Evolutionary conservation across 2,797 vertebrate genomes (phyloP).

Genomic region (Phoebastria nigripes): DNA sequence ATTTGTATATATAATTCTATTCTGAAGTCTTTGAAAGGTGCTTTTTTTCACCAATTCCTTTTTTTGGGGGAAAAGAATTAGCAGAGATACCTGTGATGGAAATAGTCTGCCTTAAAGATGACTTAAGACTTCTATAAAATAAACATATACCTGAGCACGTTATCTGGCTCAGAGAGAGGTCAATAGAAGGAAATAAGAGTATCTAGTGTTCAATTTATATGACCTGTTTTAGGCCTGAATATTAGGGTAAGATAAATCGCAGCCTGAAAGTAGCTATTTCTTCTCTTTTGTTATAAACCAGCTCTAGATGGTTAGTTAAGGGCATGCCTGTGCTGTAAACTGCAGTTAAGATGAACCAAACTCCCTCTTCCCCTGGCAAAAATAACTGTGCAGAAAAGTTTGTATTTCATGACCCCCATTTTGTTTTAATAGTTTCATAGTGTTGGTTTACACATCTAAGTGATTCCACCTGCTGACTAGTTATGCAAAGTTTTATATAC

Average conservation of each 20-base stretch:
- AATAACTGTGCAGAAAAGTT: background rate
- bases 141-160: background rate
- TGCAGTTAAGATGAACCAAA: background rate
- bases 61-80: background rate
- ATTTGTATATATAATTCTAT: background rate
- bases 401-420: background rate
- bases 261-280: background rate
- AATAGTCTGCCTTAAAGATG: background rate
- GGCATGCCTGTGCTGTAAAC: background rate
- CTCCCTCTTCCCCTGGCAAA: background rate
- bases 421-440: background rate
- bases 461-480: background rate
- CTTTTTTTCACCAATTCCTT: background rate
- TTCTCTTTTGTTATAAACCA: background rate
- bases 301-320: background rate
- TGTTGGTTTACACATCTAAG: rapidly evolving
- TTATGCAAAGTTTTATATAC: background rate
- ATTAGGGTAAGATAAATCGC: background rate
- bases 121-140: background rate
- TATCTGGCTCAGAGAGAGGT: background rate
- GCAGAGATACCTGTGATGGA: rapidly evolving
- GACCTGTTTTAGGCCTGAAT: background rate
- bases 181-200: background rate
- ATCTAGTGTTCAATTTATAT: background rate
- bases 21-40: background rate